Evolutionary conservation across 2,113 vertebrate genomes (phyloP).

Genomic region (Cinclus mexicanus): DNA sequence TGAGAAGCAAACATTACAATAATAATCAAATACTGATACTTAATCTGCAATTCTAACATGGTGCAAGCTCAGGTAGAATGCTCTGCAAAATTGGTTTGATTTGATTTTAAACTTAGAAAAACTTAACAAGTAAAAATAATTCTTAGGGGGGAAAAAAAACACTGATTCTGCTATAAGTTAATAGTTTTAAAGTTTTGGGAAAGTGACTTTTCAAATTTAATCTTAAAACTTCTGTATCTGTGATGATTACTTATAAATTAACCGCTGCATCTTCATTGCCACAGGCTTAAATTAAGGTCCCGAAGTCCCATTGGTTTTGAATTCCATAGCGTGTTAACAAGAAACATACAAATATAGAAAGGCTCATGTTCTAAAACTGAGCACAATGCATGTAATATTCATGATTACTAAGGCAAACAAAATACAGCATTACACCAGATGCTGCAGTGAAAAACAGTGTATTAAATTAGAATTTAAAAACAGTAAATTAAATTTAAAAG

Average conservation of each 20-base stretch:
- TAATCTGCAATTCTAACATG: constrained; percentile 43
- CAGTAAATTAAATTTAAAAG: not conserved
- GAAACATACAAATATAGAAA: constrained; percentile 71
- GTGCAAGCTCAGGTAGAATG: not conserved
- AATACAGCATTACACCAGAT: not conserved
- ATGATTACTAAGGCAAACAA: constrained; percentile 49
- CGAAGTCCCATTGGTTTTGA: constrained; percentile 69
- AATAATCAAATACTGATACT: constrained; percentile 18
- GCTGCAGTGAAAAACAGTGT: not conserved
- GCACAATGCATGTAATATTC: constrained; percentile 31
- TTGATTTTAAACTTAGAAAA: constrained; percentile 39
- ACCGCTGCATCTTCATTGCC: constrained; percentile 66
- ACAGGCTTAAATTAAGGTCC: constrained; percentile 68
- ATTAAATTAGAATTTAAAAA: not conserved
- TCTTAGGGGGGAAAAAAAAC: not conserved
- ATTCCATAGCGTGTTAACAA: constrained; percentile 56
- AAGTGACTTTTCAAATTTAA: constrained; percentile 49
- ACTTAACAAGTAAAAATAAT: constrained; percentile 17
- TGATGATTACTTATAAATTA: constrained; percentile 70
- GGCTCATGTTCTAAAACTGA: constrained; percentile 43
- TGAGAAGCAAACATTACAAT: constrained; percentile 10
- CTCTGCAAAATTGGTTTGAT: not conserved
- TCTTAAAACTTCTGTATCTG: constrained; percentile 42
- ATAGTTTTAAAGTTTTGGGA: constrained; percentile 28
- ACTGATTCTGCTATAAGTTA: constrained; percentile 27